phyloP scores from a whole-genome alignment of 1,140 invertebrate species.

The Drosophila lini region DNA sequence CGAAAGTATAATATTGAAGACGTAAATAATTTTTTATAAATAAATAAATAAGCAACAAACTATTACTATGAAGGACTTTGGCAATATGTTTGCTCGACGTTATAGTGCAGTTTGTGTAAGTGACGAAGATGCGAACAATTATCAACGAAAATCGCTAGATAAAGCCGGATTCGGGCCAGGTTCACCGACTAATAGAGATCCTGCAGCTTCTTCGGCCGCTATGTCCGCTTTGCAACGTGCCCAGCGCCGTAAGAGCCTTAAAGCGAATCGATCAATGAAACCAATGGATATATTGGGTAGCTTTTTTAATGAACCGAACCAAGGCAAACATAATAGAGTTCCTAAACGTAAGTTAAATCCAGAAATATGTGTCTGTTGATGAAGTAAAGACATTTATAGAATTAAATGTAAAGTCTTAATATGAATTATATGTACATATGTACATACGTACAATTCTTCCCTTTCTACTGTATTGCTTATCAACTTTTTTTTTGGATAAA shows the following conservation, averaged over 20 bases:
- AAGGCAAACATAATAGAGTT: conserved; percentile 59
- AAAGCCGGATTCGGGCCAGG: background rate
- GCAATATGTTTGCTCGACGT: conserved; percentile 69
- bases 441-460: background rate
- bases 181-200: conserved; percentile 32
- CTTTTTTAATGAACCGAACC: conserved; percentile 73
- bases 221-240: conserved; percentile 41
- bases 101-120: conserved; percentile 74
- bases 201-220: conserved; percentile 16
- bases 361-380: background rate
- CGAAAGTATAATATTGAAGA: background rate
- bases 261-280: conserved; percentile 74
- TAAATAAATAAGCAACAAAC: background rate
- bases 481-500: background rate
- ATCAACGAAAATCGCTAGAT: conserved; percentile 3
- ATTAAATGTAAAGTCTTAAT: background rate
- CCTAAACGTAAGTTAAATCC: conserved; percentile 76
- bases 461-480: background rate
- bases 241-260: conserved; percentile 76
- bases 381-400: conserved; percentile 11
- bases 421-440: background rate
- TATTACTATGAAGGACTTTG: conserved; percentile 77
- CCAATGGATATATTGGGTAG: conserved; percentile 69
- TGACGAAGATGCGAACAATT: conserved; percentile 54
- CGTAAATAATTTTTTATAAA: background rate